phyloP scores from a whole-genome alignment of 2,797 vertebrate genomes.

The Halcyon leucocephala region DNA sequence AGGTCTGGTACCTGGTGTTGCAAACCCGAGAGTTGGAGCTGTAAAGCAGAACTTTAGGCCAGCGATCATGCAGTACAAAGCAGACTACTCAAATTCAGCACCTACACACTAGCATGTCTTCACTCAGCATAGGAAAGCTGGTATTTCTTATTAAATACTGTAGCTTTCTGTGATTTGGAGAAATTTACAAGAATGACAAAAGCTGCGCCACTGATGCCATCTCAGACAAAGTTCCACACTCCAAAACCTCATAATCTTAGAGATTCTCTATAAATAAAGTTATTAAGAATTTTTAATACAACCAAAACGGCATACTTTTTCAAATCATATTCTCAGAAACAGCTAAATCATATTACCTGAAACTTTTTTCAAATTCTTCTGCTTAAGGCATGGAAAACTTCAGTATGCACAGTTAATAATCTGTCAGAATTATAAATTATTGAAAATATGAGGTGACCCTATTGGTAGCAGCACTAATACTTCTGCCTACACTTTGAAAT shows the following conservation, averaged over 20 bases:
- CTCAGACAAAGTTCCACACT: neutral
- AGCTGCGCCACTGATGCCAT: neutral
- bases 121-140: neutral
- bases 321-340: neutral
- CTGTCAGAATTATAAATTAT: neutral
- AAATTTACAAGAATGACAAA: neutral
- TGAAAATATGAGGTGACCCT: neutral
- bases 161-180: neutral
- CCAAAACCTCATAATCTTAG: neutral
- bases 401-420: neutral
- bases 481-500: neutral
- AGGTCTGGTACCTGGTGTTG: neutral
- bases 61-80: accelerated
- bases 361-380: neutral
- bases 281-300: neutral
- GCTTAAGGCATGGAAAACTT: neutral
- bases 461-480: neutral
- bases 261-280: neutral
- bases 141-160: neutral
- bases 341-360: neutral
- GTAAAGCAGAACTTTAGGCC: neutral
- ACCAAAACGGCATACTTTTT: neutral
- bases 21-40: neutral
- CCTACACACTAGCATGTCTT: accelerated
- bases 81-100: neutral